Evolutionary conservation across 2,113 vertebrate genomes (phyloP).

Genomic region (Cinclus cinclus): DNA sequence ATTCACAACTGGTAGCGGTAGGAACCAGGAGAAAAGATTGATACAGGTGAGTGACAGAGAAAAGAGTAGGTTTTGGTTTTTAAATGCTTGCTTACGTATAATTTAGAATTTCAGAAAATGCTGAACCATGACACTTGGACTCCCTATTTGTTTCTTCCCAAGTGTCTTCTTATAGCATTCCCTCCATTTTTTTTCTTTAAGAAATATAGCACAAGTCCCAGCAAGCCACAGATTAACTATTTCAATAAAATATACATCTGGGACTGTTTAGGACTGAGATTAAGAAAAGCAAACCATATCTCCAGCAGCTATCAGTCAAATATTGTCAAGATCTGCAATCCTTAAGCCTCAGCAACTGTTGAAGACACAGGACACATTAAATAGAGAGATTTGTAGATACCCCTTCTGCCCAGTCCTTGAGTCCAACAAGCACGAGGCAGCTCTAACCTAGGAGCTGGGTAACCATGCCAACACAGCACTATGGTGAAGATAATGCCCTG

Average conservation of each 20-base stretch:
- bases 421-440: neutral
- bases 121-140: neutral
- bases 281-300: neutral
- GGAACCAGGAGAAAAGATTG: neutral
- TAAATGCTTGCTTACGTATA: fast-evolving
- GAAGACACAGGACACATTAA: neutral
- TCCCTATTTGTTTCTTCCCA: neutral
- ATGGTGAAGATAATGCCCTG: neutral
- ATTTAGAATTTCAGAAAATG: neutral
- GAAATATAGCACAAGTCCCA: neutral
- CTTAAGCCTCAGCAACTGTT: neutral
- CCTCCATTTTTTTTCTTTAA: fast-evolving
- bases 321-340: neutral
- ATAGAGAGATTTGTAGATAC: neutral
- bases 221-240: neutral
- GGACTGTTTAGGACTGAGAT: neutral
- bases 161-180: neutral
- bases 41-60: fast-evolving
- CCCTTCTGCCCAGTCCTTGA: neutral
- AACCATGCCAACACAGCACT: neutral
- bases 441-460: neutral
- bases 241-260: neutral
- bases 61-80: neutral
- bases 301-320: neutral
- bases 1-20: neutral